These are phyloP conservation scores for Chionis minor DNA, from an alignment of 2,113 vertebrate genomes.

Conservation along the genomic window DNA sequence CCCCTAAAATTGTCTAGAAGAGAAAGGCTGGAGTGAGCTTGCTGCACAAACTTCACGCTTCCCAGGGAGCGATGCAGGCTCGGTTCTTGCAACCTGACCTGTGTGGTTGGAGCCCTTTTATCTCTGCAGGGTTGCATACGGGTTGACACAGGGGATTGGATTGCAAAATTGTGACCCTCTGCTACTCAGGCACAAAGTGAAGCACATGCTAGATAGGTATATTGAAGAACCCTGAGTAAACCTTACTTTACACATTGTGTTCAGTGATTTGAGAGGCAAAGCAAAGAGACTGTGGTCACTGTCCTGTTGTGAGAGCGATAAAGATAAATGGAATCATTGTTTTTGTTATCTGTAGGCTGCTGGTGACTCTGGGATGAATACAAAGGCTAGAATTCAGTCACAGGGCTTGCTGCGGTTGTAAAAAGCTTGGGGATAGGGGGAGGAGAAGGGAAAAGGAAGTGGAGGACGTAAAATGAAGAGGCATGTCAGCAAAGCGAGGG, in stretches of 20 bases:
- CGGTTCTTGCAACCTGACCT: not conserved
- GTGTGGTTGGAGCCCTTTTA: not conserved
- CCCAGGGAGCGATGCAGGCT: not conserved
- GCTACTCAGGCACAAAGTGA: not conserved
- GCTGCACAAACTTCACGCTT: not conserved
- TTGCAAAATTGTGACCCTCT: not conserved
- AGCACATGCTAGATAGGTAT: not conserved
- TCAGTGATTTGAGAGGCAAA: not conserved
- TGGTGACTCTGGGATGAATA: constrained; percentile 19
- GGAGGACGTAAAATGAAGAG: not conserved
- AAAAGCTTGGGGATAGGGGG: not conserved
- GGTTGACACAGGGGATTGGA: not conserved
- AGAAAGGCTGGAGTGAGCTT: not conserved
- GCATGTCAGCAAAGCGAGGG: not conserved
- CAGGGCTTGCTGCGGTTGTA: not conserved
- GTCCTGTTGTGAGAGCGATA: not conserved
- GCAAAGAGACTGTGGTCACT: not conserved
- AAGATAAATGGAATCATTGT: constrained; percentile 49
- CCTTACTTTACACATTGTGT: not conserved
- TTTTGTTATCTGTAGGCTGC: constrained; percentile 23
- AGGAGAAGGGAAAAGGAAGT: constrained; percentile 18
- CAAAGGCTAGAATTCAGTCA: constrained; percentile 47
- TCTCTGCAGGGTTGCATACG: not conserved
- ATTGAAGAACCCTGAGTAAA: not conserved
- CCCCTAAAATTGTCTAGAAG: not conserved